phyloP scores from a whole-genome alignment of 2,113 vertebrate species.

The Delphinapterus leucas region DNA sequence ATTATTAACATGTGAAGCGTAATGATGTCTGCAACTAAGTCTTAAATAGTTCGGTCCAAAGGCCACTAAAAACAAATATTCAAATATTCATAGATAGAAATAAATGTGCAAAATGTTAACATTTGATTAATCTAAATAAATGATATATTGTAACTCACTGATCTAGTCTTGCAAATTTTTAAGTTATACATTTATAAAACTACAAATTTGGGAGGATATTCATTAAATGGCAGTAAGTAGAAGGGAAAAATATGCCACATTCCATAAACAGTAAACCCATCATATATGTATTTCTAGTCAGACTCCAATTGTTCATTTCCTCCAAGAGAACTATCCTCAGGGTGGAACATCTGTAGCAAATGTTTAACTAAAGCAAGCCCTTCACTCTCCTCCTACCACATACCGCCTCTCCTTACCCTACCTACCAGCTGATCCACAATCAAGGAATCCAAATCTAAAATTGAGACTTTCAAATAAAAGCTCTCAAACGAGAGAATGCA shows the following conservation, averaged over 20 bases:
- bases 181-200: not conserved
- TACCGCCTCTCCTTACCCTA: not conserved
- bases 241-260: not conserved
- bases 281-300: not conserved
- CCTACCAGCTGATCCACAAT: not conserved
- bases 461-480: not conserved
- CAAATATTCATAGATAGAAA: not conserved
- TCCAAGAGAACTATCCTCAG: not conserved
- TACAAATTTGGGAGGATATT: not conserved
- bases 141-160: not conserved
- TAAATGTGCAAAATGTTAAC: not conserved
- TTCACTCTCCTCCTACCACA: not conserved
- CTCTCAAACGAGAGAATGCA: not conserved
- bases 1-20: not conserved
- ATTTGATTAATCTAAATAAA: not conserved
- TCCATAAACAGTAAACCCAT: not conserved
- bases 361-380: not conserved
- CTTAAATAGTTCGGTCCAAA: slow-evolving; percentile 24
- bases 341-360: not conserved
- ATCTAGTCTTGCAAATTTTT: not conserved
- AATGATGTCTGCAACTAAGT: slow-evolving; percentile 12
- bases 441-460: not conserved
- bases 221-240: not conserved
- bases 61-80: not conserved
- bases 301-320: slow-evolving; percentile 6